Evolutionary conservation across 2,797 vertebrate genomes (phyloP), one percentile per base, ranked within the genome.

Genomic region (Chromobotia macracanthus): DNA sequence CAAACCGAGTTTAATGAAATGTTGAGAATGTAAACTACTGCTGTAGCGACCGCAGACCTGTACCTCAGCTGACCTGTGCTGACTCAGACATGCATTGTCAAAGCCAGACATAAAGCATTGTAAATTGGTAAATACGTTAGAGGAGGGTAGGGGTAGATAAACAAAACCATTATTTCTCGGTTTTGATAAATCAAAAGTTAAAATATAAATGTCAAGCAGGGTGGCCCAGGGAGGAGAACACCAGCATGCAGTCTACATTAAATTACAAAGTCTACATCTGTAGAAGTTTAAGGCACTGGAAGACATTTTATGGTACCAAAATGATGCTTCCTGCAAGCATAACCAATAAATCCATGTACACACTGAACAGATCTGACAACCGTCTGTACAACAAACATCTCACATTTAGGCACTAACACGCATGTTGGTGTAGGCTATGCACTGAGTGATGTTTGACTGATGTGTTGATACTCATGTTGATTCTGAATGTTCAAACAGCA

Each of bases 201-300:
- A 44, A 28, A 15, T 31, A 23, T 23, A 1, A 60, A 19, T 16
- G 73, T 28, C 84, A 3, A 72, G 73, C 82, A 83, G 80, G 88
- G 90, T 91, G 91, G 90, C 86, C 89, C 41, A 10, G 75, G 80
- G 6, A 80, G 86, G 86, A 85, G 89, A 91, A 84, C 80, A 71
- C 84, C 85, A 89, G 87, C 86, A 88, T 87, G 81, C 84, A 90
- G 86, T 86, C 86, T 87, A 87, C 86, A 86, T 90, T 89, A 86
- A 90, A 90, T 89, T 89, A 91, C 86, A 89, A 83, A 84, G 76
- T 80, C 83, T 84, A 87, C 90, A 92, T 90, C 90, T 91, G 90
- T 82, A 83, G 70, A 83, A 90, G 86, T 80, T 90, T 84, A 90
- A 79, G 77, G 78, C 80, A 88, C 88, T 91, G 89, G 86, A 90